Evolutionary conservation across 2,888 invertebrate genomes (phyloP), one percentile per base, ranked within the genome.

Genomic region (Molanna angustata): DNA sequence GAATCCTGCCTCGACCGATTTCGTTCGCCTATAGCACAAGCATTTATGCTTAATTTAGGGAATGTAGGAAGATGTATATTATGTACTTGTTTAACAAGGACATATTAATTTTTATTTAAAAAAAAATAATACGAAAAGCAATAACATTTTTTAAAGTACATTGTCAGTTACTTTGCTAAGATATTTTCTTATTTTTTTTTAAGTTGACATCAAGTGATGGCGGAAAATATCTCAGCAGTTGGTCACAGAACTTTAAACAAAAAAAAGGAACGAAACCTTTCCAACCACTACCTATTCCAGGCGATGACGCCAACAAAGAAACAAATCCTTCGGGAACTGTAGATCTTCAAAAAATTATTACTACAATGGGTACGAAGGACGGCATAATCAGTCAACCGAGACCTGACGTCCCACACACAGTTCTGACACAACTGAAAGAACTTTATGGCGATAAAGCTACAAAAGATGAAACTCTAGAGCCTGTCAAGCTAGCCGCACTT

Each of bases 151-250:
- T n/a, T n/a, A n/a, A n/a, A n/a, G n/a, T n/a, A n/a, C n/a, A n/a
- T n/a, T n/a, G n/a, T n/a, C n/a, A n/a, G n/a, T n/a, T n/a, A n/a
- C n/a, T n/a, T n/a, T n/a, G n/a, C n/a, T n/a, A n/a, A n/a, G n/a
- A n/a, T n/a, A n/a, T n/a, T n/a, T n/a, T n/a, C n/a, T 16, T 40
- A 14, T 19, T n/a, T 31, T 43, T 9, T 22, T 54, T 54, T 16
- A 27, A 54, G 54, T 6, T 17, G 13, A 20, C 42, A 9, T 7
- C 18, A 2, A 31, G 75, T 1, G 76, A 78, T 7, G 76, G 75
- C 0, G 73, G 78, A 1, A 72, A 77, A 31, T 85, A 82, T 72
- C 69, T 85, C 7, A 73, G 80, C 52, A 72, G 67, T 37, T 86
- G 86, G 86, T 82, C 82, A 0, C 72, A 80, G 53, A 77, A 76